A percentile compares a stretch with the other conserved stretches of the same genome.
phyloP scores from a whole-genome alignment of 2,113 vertebrate species.

The Microcebus ravelobensis region DNA sequence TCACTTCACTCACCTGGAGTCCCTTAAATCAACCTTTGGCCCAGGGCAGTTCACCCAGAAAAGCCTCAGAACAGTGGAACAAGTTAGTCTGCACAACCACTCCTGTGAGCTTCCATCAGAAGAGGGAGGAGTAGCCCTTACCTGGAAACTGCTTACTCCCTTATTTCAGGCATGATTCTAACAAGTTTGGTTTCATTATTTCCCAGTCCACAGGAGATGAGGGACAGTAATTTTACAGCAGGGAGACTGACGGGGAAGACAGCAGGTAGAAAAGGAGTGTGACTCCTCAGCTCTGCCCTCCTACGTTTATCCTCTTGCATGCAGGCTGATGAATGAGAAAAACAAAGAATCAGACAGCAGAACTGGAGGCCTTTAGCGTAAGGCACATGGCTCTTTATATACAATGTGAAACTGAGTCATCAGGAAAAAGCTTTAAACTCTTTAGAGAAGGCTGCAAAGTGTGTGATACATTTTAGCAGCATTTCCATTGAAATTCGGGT shows the following conservation, averaged over 20 bases:
- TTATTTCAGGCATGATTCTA: neutral
- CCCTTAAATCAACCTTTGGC: neutral
- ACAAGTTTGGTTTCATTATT: neutral
- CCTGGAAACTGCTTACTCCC: neutral
- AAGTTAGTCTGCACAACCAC: neutral
- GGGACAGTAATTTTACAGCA: neutral
- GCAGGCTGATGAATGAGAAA: neutral
- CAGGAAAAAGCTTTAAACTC: neutral
- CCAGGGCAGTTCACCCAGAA: neutral
- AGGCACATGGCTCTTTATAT: neutral
- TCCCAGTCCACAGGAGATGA: neutral
- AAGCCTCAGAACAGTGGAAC: neutral
- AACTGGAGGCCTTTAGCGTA: neutral
- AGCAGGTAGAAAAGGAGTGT: neutral
- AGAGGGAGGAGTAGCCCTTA: accelerated
- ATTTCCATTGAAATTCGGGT: neutral
- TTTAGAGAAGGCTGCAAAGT: neutral
- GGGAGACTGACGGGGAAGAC: neutral
- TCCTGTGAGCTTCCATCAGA: no score
- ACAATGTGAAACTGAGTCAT: neutral
- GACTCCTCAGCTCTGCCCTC: neutral
- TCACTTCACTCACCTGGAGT: neutral
- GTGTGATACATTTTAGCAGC: neutral
- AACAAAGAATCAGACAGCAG: neutral
- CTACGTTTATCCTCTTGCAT: accelerated